Base-by-base conservation (phyloP, 2,888 invertebrate genomes). In the Erannis defoliaria region DNA sequence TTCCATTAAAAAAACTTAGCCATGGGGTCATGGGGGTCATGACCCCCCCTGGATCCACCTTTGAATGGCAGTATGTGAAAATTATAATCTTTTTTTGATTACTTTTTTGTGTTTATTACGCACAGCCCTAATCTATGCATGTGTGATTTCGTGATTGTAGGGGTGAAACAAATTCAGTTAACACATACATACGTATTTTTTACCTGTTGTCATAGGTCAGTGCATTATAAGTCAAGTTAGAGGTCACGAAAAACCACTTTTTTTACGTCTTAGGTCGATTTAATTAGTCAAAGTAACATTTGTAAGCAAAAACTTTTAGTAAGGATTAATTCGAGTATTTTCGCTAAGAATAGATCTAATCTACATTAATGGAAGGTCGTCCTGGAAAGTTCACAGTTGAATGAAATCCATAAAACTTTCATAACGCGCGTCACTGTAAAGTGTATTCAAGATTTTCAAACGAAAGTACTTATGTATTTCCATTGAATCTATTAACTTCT, bases 171-270 rank as follows among this genome's bases (percentile, higher is more conserved):
- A 8, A 19, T 19, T 1, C 23, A 23, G 5, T n/a, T n/a, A n/a
- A n/a, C n/a, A 23, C 23, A 23, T 5, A 23, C 2, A 23, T 4
- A 2, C 23, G 5, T 75, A 79, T 78, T 80, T 76, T 77, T 70
- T 66, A 63, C 67, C 70, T 68, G 61, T 77, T 84, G 76, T 21
- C 80, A 80, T 81, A 88, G 88, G 89, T 85, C 85, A 81, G 82
- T 75, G 58, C 18, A 18, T 18, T 23, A 21, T 54, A 54, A 66
- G 71, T 71, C 65, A 42, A 42, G 19, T 38, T 26, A 29, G 46
- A 62, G 40, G 29, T 33, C 31, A 42, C 9, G 42, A 9, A 19
- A 16, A 40, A 40, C 9, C 10, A 40, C 8, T 14, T n/a, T 6
- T n/a, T 40, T 19, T 37, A 8, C 26, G 4, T 26, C 26, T 26